Evolutionary conservation across 1,140 invertebrate species (phyloP).

Genomic region (Brachionus rubens): DNA sequence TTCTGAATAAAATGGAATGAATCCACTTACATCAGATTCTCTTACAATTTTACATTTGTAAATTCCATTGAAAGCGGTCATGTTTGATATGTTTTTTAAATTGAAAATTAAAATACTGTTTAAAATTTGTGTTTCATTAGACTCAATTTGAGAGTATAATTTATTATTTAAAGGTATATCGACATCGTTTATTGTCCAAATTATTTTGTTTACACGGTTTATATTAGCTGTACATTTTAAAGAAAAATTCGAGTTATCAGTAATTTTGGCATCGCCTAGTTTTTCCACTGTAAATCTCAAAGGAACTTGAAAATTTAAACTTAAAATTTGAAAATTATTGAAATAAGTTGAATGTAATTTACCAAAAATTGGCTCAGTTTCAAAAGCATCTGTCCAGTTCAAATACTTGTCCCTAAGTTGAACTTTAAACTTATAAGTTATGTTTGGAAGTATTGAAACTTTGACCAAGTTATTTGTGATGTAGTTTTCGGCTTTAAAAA

Average conservation of each 20-base stretch:
- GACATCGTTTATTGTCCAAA: background rate
- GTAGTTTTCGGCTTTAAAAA: background rate
- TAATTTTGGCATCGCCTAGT: background rate
- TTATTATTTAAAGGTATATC: background rate
- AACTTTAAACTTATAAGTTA: constrained; percentile 35
- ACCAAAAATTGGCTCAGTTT: background rate
- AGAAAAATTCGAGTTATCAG: background rate
- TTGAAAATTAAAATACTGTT: constrained; percentile 6
- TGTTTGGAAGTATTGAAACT: constrained; percentile 18
- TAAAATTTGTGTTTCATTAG: background rate
- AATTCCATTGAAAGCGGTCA: background rate
- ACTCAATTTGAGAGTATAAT: background rate
- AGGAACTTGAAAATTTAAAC: background rate
- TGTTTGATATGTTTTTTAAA: background rate
- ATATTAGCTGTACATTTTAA: background rate
- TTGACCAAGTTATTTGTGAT: background rate
- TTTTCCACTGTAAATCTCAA: background rate
- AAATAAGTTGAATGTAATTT: background rate
- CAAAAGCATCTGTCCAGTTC: constrained; percentile 17
- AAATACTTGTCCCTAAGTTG: constrained; percentile 33
- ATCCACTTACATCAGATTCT: background rate
- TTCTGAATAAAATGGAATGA: background rate
- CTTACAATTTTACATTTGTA: constrained; percentile 22
- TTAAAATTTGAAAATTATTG: background rate
- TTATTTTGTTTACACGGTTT: background rate